Evolutionary conservation across 2,888 invertebrate species (phyloP), one percentile per base, ranked within the genome.

Genomic region (Steinernema scapterisci): DNA sequence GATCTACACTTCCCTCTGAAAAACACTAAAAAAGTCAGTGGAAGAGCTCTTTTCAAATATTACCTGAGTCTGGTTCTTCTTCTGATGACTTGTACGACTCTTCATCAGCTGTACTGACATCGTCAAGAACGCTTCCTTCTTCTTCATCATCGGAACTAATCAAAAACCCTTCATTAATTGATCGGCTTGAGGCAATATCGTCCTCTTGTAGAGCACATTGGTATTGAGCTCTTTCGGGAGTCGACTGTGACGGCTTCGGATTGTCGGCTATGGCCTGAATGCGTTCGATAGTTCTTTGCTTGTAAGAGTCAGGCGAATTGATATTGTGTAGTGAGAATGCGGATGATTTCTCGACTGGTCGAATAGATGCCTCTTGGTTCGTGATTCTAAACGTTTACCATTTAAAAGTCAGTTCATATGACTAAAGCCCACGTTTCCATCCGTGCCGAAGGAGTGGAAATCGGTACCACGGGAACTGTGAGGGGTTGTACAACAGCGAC

Each of bases 401-500:
- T 38, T 6, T 6, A 38, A 38, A 38, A 38, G 5, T 3, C 3
- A 38, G 5, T 38, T 6, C 9, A 38, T 38, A 9, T 9, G 5
- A 9, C 9, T 38, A 38, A 38, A 38, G 9, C 38, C 9, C 5
- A 38, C 38, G 38, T 9, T 38, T 38, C 38, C 9, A 9, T 6
- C 3, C 38, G 3, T 38, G 38, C 9, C 38, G 38, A 6, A 6
- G 38, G 9, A 38, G 3, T 38, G 9, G 3, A 38, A 38, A 3
- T 38, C 38, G 48, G 13, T 7, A 3, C 63, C 2, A 5, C 1
- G 1, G 31, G 31, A 63, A 16, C 27, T 11, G 63, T 1, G 63
- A 63, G 63, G 5, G 63, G 63, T 16, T 63, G 63, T 1, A 74
- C 46, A 27, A 74, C 46, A 19, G 74, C 74, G 6, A 74, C 25